Percentiles rank a stretch among this genome's conserved stretches.
Evolutionary conservation across 2,888 invertebrate species (phyloP).

Genomic region (Tipula unca): DNA sequence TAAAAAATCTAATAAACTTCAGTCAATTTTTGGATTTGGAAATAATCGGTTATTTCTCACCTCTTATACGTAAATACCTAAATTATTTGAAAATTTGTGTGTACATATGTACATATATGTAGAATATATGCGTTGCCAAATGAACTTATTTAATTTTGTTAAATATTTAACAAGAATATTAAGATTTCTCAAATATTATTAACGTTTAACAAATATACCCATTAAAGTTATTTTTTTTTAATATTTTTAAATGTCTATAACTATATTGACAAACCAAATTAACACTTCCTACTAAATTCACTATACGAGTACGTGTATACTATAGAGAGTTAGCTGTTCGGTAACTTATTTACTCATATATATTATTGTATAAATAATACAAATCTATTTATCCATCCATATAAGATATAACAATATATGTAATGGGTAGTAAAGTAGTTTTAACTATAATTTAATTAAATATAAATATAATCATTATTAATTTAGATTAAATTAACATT

Average conservation of each 20-base stretch:
- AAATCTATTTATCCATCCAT: neutral
- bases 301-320: neutral
- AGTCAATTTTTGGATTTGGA: no score
- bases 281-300: neutral
- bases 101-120: no score
- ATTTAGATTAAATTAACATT: neutral
- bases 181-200: neutral
- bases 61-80: no score
- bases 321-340: neutral
- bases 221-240: neutral
- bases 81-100: no score
- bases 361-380: neutral
- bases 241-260: no score
- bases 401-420: neutral
- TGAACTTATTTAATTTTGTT: neutral
- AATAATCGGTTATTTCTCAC: no score
- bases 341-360: neutral
- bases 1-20: no score
- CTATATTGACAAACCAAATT: neutral
- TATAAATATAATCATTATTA: neutral
- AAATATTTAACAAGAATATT: neutral
- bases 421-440: neutral
- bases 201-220: neutral
- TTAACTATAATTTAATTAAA: neutral
- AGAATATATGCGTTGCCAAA: neutral